Base-by-base conservation (phyloP, 2,797 vertebrate genomes). In the Mycteria americana region DNA sequence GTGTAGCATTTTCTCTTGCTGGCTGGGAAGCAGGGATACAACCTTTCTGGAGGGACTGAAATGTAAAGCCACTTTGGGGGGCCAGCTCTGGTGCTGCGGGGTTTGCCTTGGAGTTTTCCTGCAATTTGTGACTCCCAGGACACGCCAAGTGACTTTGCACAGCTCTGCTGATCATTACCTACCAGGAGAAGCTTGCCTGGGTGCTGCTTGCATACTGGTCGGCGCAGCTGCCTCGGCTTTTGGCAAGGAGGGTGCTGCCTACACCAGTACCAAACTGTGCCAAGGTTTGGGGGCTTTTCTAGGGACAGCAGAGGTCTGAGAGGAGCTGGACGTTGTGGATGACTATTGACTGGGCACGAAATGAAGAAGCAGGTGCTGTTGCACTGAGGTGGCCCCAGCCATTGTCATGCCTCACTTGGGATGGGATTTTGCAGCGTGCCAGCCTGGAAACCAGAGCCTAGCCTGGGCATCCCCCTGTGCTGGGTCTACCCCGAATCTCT, bases 371-470 rank as follows among this genome's bases (percentile, higher is more conserved):
- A 80, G 69, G 50, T 5, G 1, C 54, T 57, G 43, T 33, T 1
- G 1, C 35, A 22, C 27, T 2, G 24, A 50, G 57, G 45, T 59
- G 45, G 35, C 59, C 69, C 30, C 45, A 45, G 54, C 86, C 18
- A 4, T 28, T 15, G 37, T 50, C 54, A 39, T 2, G 1, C 17
- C 54, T 82, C 0, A 2, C 46, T 62, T 13, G 43, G 22, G 76
- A 25, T 1, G 3, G 59, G 17, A 12, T 78, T 85, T 35, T 0
- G 0, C 17, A 45, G 22, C 2, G 1, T 0, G 0, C 30, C 39
- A 72, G 46, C 37, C 28, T 81, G 60, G 51, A 57, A 75, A 33
- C 24, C 43, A 63, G 62, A 85, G 30, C 28, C 72, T 24, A 48
- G 18, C 46, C 28, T 65, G 88, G 25, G 13, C 18, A 54, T 67